Evolutionary conservation across 2,113 vertebrate species (phyloP).

Genomic region (Benitochromis conjunctus): DNA sequence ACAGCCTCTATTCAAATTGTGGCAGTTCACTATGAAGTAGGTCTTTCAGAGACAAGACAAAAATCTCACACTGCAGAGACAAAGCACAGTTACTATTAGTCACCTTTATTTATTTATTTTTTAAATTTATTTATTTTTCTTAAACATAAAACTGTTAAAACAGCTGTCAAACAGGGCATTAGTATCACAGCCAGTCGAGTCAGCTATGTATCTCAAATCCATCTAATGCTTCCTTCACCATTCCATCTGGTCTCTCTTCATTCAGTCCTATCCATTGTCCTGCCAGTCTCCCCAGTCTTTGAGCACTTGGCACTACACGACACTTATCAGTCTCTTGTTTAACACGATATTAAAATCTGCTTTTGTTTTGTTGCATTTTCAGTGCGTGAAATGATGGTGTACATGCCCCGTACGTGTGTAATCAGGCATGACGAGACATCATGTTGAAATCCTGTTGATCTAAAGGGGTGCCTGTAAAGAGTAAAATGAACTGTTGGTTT

Average conservation of each 20-base stretch:
- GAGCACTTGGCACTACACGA: constrained; percentile 31
- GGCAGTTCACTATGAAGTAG: background rate
- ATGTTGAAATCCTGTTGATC: background rate
- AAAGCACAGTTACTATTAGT: constrained; percentile 58
- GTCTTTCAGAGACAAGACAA: background rate
- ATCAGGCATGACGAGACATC: background rate
- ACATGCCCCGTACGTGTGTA: background rate
- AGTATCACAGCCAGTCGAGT: constrained; percentile 56
- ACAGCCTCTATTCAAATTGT: background rate
- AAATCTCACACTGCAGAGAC: constrained; percentile 27
- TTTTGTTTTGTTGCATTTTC: constrained; percentile 9
- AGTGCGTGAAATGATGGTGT: background rate
- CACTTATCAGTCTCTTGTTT: constrained; percentile 27
- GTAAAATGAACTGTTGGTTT: background rate
- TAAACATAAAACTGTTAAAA: constrained; percentile 71
- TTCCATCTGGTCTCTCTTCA: background rate
- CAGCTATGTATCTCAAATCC: constrained; percentile 26
- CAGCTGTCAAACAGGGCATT: constrained; percentile 61
- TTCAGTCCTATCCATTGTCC: constrained; percentile 36
- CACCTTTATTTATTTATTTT: constrained; percentile 67
- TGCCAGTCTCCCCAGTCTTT: constrained; percentile 34
- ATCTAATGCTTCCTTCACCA: constrained; percentile 11
- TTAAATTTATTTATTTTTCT: constrained; percentile 51
- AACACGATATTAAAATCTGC: background rate
- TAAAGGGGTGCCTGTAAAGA: background rate